Evolutionary conservation across 2,888 invertebrate genomes (phyloP).

Genomic region (Cepaea hortensis): DNA sequence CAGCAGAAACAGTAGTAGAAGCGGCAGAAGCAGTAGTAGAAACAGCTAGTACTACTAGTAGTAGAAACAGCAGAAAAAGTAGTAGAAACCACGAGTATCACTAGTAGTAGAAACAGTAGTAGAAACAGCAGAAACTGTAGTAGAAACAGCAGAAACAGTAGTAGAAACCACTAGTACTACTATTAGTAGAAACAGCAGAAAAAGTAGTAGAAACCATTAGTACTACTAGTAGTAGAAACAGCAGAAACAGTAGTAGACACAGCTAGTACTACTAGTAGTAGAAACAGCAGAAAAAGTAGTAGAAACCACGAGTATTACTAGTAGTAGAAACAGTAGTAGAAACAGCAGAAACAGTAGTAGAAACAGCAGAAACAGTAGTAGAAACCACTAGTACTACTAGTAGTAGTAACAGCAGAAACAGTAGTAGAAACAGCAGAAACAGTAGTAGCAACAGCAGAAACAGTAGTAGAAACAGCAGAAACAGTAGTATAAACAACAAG

Average conservation of each 20-base stretch:
- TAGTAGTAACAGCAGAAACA: constrained; percentile 14
- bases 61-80: no score
- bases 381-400: not conserved
- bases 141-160: constrained; percentile 24
- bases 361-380: no score
- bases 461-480: no score
- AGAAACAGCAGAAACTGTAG: constrained; percentile 24
- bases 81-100: no score
- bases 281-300: constrained; percentile 25
- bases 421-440: no score
- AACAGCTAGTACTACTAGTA: no score
- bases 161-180: constrained; percentile 17
- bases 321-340: constrained; percentile 25
- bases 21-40: no score
- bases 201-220: constrained; percentile 31
- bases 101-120: no score
- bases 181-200: constrained; percentile 23
- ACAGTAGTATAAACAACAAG: no score
- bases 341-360: no score
- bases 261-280: constrained; percentile 22
- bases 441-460: no score
- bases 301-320: not conserved
- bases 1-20: no score
- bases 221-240: constrained; percentile 32
- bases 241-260: constrained; percentile 6